Evolutionary conservation across 2,797 vertebrate species (phyloP).

Genomic region (Scleropages formosus): DNA sequence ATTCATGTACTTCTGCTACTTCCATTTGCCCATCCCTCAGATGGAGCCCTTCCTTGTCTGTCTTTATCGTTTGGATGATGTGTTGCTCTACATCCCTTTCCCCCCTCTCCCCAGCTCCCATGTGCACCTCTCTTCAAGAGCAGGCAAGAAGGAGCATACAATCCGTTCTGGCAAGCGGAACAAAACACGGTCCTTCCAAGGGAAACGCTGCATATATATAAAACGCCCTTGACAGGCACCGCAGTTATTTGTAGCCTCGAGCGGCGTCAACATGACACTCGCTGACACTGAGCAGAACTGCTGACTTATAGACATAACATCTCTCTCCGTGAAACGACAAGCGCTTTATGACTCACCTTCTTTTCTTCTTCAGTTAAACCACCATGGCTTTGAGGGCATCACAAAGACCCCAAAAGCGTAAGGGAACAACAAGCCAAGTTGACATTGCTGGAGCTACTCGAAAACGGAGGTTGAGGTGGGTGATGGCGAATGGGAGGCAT

Average conservation of each 20-base stretch:
- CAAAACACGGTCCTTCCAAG: too few relatives aligned
- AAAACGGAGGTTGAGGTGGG: neutral
- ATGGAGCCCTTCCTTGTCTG: slow-evolving; percentile 1
- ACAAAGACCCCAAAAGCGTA: slow-evolving; percentile 19
- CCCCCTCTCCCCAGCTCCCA: neutral
- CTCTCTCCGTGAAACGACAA: slow-evolving; percentile 4
- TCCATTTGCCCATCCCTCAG: neutral
- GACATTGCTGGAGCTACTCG: too few relatives aligned
- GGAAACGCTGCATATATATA: too few relatives aligned
- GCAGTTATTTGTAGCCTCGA: slow-evolving; percentile 23
- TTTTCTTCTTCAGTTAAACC: slow-evolving; percentile 9
- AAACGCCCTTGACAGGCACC: slow-evolving; percentile 16
- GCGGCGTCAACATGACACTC: slow-evolving; percentile 7
- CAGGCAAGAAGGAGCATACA: slow-evolving; percentile 1
- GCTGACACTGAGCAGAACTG: neutral
- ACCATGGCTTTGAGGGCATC: neutral
- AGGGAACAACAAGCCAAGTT: neutral
- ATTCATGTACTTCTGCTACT: neutral
- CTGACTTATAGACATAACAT: slow-evolving; percentile 16
- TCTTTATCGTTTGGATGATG: slow-evolving; percentile 1
- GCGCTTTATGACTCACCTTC: neutral
- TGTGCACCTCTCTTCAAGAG: neutral
- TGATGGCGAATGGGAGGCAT: too few relatives aligned
- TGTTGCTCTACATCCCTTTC: neutral
- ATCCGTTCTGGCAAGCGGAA: slow-evolving; percentile 20